A percentile compares a stretch with the other conserved stretches of the same genome.
Evolutionary conservation across 2,113 vertebrate genomes (phyloP).

Genomic region (Calypte anna): DNA sequence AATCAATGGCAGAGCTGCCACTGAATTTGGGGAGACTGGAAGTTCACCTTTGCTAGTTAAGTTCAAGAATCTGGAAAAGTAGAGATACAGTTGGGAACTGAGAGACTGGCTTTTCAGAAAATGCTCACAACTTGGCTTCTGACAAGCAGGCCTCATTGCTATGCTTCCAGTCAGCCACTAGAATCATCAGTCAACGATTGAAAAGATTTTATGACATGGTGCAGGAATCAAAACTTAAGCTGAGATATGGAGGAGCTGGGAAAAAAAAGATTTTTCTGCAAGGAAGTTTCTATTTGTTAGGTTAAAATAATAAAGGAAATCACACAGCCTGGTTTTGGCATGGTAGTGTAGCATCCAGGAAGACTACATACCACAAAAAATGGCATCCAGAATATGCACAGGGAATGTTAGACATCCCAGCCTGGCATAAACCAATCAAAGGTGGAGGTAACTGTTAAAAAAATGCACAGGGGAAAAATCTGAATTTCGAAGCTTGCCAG

Average conservation of each 20-base stretch:
- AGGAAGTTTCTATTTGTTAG: neutral
- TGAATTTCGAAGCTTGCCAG: neutral
- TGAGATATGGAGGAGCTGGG: neutral
- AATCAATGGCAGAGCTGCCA: neutral
- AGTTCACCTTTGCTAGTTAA: neutral
- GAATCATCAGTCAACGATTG: neutral
- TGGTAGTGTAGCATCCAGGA: neutral
- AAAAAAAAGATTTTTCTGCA: neutral
- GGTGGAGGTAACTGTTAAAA: neutral
- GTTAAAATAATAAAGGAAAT: neutral
- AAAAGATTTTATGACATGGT: neutral
- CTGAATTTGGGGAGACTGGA: neutral
- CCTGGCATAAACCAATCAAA: neutral
- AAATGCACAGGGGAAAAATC: neutral
- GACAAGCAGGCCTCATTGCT: neutral
- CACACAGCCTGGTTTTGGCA: neutral
- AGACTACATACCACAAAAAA: neutral
- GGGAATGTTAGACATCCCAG: neutral
- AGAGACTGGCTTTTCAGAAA: conserved; percentile 1
- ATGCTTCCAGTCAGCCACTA: neutral
- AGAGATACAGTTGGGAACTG: neutral
- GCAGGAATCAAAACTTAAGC: neutral
- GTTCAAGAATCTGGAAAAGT: neutral
- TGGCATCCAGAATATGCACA: neutral
- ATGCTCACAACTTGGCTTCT: neutral